phyloP scores from a whole-genome alignment of 2,888 invertebrate genomes.

The Arctia plantaginis region DNA sequence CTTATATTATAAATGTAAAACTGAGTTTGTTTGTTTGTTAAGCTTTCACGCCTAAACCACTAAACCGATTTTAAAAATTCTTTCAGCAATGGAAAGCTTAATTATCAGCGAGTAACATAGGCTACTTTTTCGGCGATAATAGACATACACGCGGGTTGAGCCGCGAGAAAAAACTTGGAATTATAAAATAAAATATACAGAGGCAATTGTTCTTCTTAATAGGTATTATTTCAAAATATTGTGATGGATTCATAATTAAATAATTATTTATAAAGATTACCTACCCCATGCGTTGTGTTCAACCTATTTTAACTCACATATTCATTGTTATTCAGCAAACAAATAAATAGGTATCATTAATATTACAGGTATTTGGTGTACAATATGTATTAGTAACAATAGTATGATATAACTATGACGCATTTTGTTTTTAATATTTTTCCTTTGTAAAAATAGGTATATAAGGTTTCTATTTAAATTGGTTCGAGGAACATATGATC shows the following conservation, averaged over 20 bases:
- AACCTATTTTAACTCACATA: not conserved
- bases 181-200: not conserved
- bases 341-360: not conserved
- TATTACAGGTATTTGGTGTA: slow-evolving; percentile 7
- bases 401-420: not conserved
- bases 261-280: not conserved
- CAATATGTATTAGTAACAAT: slow-evolving; percentile 3
- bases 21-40: too few relatives aligned
- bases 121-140: too few relatives aligned
- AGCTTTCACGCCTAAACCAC: too few relatives aligned
- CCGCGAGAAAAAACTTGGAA: too few relatives aligned
- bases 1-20: too few relatives aligned
- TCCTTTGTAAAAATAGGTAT: not conserved
- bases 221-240: not conserved
- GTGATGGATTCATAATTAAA: not conserved
- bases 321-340: slow-evolving; percentile 8
- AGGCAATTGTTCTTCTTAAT: not conserved
- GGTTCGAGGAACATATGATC: not conserved
- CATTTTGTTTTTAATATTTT: not conserved
- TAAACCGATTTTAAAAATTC: too few relatives aligned
- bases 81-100: too few relatives aligned
- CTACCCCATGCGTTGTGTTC: not conserved
- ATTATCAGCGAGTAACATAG: too few relatives aligned
- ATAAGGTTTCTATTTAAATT: not conserved
- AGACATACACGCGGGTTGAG: too few relatives aligned